phyloP scores from a whole-genome alignment of 1,140 invertebrate genomes.

The Apis cerana region DNA sequence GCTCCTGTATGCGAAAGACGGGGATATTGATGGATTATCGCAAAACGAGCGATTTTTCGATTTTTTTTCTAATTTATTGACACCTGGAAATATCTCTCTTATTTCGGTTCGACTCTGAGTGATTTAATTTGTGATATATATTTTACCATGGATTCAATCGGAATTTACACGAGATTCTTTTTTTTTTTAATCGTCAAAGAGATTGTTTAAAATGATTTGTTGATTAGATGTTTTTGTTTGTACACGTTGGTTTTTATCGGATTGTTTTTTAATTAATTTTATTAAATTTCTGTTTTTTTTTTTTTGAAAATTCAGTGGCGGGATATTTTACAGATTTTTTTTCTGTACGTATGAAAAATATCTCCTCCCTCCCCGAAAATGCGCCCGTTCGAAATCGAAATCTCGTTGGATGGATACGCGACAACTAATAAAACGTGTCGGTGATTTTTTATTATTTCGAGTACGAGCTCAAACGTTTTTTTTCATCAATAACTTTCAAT shows the following conservation, averaged over 20 bases:
- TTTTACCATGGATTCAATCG: too few relatives aligned
- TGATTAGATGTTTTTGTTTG: too few relatives aligned
- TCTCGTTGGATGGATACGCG: neutral
- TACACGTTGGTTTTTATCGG: neutral
- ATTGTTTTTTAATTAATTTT: neutral
- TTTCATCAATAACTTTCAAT: slow-evolving; percentile 25
- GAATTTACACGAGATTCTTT: too few relatives aligned
- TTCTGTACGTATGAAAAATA: neutral
- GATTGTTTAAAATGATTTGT: too few relatives aligned
- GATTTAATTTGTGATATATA: too few relatives aligned
- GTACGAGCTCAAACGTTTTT: neutral
- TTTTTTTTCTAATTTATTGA: neutral
- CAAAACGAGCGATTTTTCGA: neutral
- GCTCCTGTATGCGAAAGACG: neutral
- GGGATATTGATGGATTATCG: neutral
- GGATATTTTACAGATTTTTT: neutral
- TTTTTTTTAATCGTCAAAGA: too few relatives aligned
- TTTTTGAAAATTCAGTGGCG: neutral
- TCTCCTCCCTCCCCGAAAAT: too few relatives aligned
- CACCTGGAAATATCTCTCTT: too few relatives aligned
- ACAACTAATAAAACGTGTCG: slow-evolving; percentile 5
- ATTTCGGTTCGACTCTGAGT: too few relatives aligned
- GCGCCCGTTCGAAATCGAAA: neutral
- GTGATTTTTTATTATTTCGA: slow-evolving; percentile 14
- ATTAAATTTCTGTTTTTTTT: neutral